Conservation (phyloP, 2,888 invertebrate genomes). For the Tenthredo scrophulariae region DNA sequence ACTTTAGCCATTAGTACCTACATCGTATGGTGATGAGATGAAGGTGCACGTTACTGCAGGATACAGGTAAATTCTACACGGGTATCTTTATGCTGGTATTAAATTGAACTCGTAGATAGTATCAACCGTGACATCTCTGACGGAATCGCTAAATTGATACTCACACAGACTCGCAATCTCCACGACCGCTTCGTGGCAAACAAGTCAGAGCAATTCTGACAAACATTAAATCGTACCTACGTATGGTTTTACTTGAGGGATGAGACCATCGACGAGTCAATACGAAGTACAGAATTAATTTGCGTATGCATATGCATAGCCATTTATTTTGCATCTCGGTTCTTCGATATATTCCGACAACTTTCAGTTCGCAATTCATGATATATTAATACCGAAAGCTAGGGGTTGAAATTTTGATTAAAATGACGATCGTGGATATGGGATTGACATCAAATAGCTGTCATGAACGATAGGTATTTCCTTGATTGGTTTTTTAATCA, state of each 20-base stretch:
- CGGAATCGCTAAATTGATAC: conserved; percentile 20
- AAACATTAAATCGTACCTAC: background rate
- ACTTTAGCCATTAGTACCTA: background rate
- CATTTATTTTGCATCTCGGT: background rate
- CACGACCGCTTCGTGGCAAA: background rate
- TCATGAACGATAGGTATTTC: background rate
- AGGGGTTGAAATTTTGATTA: background rate
- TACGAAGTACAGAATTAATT: conserved; percentile 4
- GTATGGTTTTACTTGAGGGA: background rate
- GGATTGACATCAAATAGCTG: background rate
- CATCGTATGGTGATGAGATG: background rate
- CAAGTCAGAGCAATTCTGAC: background rate
- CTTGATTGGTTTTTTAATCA: conserved; percentile 22
- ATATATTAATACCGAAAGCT: background rate
- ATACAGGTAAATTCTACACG: background rate
- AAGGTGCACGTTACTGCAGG: background rate
- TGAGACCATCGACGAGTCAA: background rate
- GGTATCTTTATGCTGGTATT: background rate
- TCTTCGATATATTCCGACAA: background rate
- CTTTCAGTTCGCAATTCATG: background rate
- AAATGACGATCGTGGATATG: background rate
- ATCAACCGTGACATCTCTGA: background rate
- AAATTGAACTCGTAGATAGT: background rate
- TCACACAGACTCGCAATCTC: background rate
- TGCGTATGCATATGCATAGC: background rate